Base-by-base conservation (phyloP, 2,113 vertebrate species). In the Corythoichthys intestinalis region DNA sequence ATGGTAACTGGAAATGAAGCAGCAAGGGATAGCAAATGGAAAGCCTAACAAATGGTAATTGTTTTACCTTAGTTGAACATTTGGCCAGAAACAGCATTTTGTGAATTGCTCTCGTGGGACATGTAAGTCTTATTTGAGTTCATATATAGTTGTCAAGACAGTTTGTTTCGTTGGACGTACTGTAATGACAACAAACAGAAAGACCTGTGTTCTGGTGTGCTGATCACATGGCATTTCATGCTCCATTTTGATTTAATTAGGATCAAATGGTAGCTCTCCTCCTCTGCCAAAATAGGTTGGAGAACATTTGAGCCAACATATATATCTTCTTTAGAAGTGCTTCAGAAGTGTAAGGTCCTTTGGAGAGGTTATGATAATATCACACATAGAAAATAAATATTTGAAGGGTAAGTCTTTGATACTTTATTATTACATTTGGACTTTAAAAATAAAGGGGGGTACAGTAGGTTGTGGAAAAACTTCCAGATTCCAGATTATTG, bases 211-310 rank as follows among this genome's bases (percentile, higher is more conserved):
- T 79, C 67, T 60, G 78, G 58, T 77, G 70, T 71, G 64, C 72
- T 72, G 83, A 81, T 88, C 82, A 78, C 72, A 47, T 71, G 68
- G 69, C 74, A 77, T 86, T 87, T 86, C 75, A 85, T 84, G 87
- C 81, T 86, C 72, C 86, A 85, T 89, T 91, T 91, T 86, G 81
- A 90, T 87, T 86, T 83, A 85, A 86, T 91, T 85, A 82, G 81
- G 73, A 86, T 88, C 79, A 85, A 86, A 85, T 88, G 77, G 37
- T 41, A 61, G 53, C 67, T 72, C 63, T 63, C 79, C 65, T 76
- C 61, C 70, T 69, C 66, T 63, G 66, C 50, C 76, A 77, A 83
- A 87, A 79, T 69, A 84, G 73, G 62, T 66, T 82, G 65, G 65
- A 79, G 69, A 77, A 71, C 62, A 66, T 72, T 52, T 64, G 63